Evolutionary conservation across 2,888 invertebrate species (phyloP).

Genomic region (Amiota minor): DNA sequence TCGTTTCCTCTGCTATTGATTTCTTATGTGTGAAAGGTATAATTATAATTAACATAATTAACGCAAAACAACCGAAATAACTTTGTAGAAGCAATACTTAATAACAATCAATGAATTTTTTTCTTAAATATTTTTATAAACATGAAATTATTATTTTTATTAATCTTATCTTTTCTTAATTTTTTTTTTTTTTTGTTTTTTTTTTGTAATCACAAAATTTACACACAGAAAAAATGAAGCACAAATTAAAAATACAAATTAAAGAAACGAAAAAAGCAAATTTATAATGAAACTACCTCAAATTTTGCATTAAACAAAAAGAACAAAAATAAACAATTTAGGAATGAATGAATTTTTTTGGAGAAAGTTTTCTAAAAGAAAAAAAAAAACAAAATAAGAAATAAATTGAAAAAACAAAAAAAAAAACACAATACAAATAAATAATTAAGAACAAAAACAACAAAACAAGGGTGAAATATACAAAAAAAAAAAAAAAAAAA

Average conservation of each 20-base stretch:
- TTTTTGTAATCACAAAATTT: not conserved
- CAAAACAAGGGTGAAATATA: conserved; percentile 11
- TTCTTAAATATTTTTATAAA: not conserved
- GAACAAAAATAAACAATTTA: not conserved
- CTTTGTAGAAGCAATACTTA: conserved; percentile 51
- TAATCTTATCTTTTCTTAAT: not conserved
- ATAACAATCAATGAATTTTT: conserved; percentile 42
- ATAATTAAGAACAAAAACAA: conserved; percentile 23
- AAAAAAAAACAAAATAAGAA: conserved; percentile 35
- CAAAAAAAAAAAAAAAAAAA: not conserved
- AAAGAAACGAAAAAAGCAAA: conserved; percentile 37
- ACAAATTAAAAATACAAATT: conserved; percentile 27
- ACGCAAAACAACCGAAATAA: no score
- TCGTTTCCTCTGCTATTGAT: no score
- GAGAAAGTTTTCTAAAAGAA: conserved; percentile 58
- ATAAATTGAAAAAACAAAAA: conserved; percentile 24
- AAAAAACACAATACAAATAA: conserved; percentile 35
- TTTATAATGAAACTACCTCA: conserved; percentile 60
- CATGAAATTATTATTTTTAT: not conserved
- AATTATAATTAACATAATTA: no score
- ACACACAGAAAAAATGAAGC: conserved; percentile 1
- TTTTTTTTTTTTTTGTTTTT: not conserved
- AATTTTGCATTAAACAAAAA: conserved; percentile 52
- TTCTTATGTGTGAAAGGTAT: no score
- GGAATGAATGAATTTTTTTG: conserved; percentile 54